Conservation (phyloP, 2,888 invertebrate species). For the Pseudoips prasinana region DNA sequence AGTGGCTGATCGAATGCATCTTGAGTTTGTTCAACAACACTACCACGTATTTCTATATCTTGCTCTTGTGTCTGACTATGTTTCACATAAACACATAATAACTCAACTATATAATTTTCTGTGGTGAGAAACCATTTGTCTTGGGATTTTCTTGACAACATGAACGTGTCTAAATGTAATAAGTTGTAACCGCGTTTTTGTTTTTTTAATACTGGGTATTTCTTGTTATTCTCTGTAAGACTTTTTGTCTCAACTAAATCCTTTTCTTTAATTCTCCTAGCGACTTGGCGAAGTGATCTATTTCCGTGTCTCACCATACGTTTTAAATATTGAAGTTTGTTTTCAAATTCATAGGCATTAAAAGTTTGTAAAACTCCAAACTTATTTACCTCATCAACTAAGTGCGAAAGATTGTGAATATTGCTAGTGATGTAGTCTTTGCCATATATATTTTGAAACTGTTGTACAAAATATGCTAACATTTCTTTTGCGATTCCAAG, state of each 20-base stretch:
- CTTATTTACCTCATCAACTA: slow-evolving; percentile 11
- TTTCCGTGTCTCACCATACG: slow-evolving; percentile 14
- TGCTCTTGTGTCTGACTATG: not conserved
- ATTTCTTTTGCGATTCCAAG: slow-evolving; percentile 17
- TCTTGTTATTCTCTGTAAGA: not conserved
- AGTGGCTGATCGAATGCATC: slow-evolving; percentile 1
- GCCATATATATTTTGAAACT: slow-evolving; percentile 6
- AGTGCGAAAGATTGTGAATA: slow-evolving; percentile 14
- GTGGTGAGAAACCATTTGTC: slow-evolving; percentile 1
- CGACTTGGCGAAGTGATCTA: slow-evolving; percentile 15
- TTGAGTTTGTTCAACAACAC: not conserved
- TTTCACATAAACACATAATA: not conserved
- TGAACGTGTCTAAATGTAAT: not conserved
- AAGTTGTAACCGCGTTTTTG: not conserved
- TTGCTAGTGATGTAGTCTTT: slow-evolving; percentile 6
- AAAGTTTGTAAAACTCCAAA: slow-evolving; percentile 13
- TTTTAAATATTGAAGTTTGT: too few relatives aligned
- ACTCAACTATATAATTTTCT: not conserved
- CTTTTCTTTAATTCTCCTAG: slow-evolving; percentile 3
- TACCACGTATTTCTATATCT: not conserved
- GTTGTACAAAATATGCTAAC: slow-evolving; percentile 11
- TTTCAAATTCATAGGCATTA: slow-evolving; percentile 18
- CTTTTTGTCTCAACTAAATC: not conserved
- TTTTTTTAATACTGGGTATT: too few relatives aligned
- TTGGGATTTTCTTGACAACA: not conserved